Evolutionary conservation across 2,113 vertebrate species (phyloP).

Genomic region (Pseudolaguvia tuberculata): DNA sequence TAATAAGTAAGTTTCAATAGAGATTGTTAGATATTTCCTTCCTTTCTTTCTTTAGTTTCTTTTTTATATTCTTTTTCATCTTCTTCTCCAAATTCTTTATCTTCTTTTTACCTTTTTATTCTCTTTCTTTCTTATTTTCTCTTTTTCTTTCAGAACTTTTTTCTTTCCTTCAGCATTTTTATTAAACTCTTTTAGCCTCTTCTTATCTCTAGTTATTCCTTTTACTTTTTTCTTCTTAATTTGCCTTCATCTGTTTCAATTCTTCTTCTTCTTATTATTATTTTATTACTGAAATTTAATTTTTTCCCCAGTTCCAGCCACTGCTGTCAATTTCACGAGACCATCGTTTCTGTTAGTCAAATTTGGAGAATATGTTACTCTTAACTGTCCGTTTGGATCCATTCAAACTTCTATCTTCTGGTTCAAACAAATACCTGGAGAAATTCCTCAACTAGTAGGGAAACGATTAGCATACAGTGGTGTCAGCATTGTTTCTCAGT

Average conservation of each 20-base stretch:
- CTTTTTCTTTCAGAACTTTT: no score
- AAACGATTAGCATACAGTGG: neutral
- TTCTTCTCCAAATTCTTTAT: no score
- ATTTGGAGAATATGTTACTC: neutral
- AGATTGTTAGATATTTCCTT: no score
- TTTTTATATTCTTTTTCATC: no score
- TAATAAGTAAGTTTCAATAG: no score
- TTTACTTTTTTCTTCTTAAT: neutral
- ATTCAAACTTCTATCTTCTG: neutral
- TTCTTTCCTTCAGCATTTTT: no score
- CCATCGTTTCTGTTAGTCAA: neutral
- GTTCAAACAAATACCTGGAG: neutral
- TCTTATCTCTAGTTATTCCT: no score
- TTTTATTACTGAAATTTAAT: neutral
- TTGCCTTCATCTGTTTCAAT: neutral
- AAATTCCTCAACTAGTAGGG: constrained; percentile 12
- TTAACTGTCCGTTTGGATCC: neutral
- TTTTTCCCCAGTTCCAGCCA: neutral
- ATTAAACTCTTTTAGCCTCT: no score
- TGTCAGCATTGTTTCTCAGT: neutral
- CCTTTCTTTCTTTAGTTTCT: no score
- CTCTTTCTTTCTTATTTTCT: no score
- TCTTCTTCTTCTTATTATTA: neutral
- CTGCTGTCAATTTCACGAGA: neutral
- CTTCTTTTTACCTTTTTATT: no score